A percentile compares a stretch with the other conserved stretches of the same genome.
Evolutionary conservation across 2,113 vertebrate species (phyloP).

Genomic region (Odocoileus virginianus): DNA sequence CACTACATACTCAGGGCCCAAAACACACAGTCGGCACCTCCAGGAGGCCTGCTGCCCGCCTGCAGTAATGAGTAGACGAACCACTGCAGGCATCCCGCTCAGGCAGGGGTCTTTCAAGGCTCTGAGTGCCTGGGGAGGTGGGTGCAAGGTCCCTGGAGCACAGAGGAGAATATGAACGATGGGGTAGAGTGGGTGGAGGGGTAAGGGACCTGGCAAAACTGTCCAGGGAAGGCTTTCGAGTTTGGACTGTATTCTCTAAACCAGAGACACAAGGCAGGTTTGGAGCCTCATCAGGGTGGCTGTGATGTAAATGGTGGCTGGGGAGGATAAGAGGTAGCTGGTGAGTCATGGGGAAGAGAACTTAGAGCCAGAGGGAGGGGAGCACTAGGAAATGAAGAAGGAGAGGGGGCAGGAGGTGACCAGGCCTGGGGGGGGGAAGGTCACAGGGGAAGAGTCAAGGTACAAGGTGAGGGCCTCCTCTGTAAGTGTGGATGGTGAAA

Average conservation of each 20-base stretch:
- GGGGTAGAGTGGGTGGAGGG: neutral
- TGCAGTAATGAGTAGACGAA: neutral
- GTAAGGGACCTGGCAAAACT: neutral
- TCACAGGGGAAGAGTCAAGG: neutral
- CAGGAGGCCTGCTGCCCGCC: neutral
- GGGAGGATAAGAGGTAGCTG: neutral
- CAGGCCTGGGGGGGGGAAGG: neutral
- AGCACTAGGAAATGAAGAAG: neutral
- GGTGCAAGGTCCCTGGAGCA: neutral
- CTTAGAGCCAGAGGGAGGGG: neutral
- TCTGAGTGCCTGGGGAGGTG: neutral
- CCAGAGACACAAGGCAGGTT: neutral
- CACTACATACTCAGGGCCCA: neutral
- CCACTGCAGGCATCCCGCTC: fast-evolving
- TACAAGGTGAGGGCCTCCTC: neutral
- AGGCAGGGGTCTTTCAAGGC: neutral
- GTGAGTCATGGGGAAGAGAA: fast-evolving
- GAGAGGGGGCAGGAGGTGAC: neutral
- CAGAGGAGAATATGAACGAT: neutral
- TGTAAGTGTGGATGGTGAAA: too few relatives aligned
- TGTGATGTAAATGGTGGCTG: too few relatives aligned
- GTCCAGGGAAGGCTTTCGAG: neutral
- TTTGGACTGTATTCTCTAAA: neutral
- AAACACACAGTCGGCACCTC: neutral
- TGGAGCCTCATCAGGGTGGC: neutral